A percentile compares a stretch with the other conserved stretches of the same genome.
Evolutionary conservation across 1,140 invertebrate species (phyloP).

Genomic region (Pseudomyrmex concolor): DNA sequence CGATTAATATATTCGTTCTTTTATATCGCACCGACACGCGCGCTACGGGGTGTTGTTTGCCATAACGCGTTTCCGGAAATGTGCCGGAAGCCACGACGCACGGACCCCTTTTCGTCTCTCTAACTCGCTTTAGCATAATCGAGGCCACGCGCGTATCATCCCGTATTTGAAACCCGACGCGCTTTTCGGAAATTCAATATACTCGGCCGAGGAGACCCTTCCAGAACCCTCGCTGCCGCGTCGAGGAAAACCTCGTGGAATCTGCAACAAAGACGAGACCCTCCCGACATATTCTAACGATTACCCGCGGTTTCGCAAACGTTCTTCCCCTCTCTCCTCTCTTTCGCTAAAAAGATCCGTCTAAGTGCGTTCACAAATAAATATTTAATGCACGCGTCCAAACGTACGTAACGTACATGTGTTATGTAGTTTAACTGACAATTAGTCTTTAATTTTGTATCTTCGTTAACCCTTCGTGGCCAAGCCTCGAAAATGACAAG

Average conservation of each 20-base stretch:
- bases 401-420: background rate
- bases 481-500: too few species aligned
- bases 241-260: slow-evolving; percentile 47
- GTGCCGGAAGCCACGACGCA: slow-evolving; percentile 34
- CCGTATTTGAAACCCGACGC: slow-evolving; percentile 78
- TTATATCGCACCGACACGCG: background rate
- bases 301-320: slow-evolving; percentile 38
- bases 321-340: background rate
- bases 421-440: too few species aligned
- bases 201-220: slow-evolving; percentile 65
- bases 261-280: slow-evolving; percentile 65
- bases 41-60: slow-evolving; percentile 69
- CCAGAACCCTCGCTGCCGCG: slow-evolving; percentile 34
- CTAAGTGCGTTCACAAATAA: slow-evolving; percentile 29
- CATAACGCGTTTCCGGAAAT: slow-evolving; percentile 61
- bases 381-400: background rate
- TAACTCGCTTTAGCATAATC: slow-evolving; percentile 74
- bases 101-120: slow-evolving; percentile 44
- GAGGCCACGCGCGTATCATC: slow-evolving; percentile 73
- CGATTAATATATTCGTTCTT: slow-evolving; percentile 22
- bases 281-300: slow-evolving; percentile 37
- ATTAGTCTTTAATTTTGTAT: too few species aligned
- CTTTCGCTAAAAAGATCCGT: background rate
- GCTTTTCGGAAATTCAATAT: slow-evolving; percentile 83
- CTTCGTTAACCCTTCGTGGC: too few species aligned